Conservation (phyloP, 2,888 invertebrate genomes). For the Drosophila affinis region DNA sequence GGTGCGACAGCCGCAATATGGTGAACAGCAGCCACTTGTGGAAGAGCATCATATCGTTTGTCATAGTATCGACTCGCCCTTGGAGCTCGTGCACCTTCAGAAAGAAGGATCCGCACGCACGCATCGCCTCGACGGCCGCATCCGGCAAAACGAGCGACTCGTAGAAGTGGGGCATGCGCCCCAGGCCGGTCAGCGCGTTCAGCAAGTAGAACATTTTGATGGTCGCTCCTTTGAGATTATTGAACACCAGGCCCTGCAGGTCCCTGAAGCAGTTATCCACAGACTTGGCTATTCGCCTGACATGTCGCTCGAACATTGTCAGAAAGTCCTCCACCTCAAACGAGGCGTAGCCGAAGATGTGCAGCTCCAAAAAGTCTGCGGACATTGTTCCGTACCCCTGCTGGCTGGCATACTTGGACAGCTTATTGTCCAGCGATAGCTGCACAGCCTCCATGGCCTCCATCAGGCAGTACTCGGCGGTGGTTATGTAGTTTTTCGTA, state of each 20-base stretch:
- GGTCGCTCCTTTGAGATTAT: slow-evolving; percentile 92
- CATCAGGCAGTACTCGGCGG: slow-evolving; percentile 91
- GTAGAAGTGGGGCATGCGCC: slow-evolving; percentile 90
- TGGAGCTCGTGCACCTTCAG: slow-evolving; percentile 96
- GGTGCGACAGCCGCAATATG: slow-evolving; percentile 92
- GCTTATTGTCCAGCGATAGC: slow-evolving; percentile 96
- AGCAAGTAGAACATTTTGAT: slow-evolving; percentile 94
- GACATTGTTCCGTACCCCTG: slow-evolving; percentile 92
- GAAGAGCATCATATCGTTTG: slow-evolving; percentile 96
- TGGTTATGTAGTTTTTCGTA: slow-evolving; percentile 88
- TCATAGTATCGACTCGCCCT: slow-evolving; percentile 95
- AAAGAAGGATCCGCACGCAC: slow-evolving; percentile 92
- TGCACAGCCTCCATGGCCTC: slow-evolving; percentile 98
- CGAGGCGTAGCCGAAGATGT: slow-evolving; percentile 89
- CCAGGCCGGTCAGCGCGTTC: slow-evolving; percentile 92
- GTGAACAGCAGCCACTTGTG: slow-evolving; percentile 96
- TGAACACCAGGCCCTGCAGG: slow-evolving; percentile 94
- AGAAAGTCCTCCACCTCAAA: slow-evolving; percentile 83
- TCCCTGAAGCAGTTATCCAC: slow-evolving; percentile 97
- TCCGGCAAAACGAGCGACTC: slow-evolving; percentile 89
- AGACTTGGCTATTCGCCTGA: slow-evolving; percentile 96
- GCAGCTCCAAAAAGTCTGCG: slow-evolving; percentile 95
- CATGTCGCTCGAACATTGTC: slow-evolving; percentile 95
- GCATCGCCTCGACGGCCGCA: slow-evolving; percentile 86
- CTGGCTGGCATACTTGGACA: slow-evolving; percentile 93